Percentiles rank a stretch among this genome's conserved stretches.
Evolutionary conservation across 2,113 vertebrate species (phyloP).

Genomic region (Sapajus apella): DNA sequence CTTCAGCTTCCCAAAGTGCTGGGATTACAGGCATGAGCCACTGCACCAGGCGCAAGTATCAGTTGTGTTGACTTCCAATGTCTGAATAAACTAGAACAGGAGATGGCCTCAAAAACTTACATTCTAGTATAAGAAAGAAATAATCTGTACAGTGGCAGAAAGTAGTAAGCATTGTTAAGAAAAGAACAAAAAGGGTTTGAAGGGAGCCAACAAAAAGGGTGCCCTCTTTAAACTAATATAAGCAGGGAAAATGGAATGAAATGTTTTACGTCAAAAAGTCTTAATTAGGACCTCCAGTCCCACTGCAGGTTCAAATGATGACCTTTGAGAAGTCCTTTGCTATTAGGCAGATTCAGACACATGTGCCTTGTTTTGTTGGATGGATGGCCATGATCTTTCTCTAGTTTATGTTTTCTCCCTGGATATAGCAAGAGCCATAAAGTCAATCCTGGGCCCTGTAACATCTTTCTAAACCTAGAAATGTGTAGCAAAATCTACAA

Average conservation of each 20-base stretch:
- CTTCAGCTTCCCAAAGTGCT: too few species aligned
- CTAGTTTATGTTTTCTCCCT: not conserved
- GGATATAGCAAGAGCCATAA: not conserved
- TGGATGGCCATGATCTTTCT: not conserved
- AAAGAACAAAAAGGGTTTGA: not conserved
- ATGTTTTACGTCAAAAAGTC: not conserved
- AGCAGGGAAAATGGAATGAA: not conserved
- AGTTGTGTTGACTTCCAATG: not conserved
- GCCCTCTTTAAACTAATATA: not conserved
- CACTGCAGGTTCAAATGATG: not conserved
- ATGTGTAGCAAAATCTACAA: not conserved
- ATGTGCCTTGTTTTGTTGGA: not conserved
- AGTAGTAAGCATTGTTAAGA: not conserved
- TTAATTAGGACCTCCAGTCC: not conserved
- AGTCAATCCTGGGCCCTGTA: not conserved
- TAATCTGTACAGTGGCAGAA: not conserved
- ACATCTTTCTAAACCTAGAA: not conserved
- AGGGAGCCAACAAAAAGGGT: not conserved
- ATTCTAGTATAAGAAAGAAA: not conserved
- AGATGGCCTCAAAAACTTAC: not conserved
- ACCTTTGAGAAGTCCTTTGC: not conserved
- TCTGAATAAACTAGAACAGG: not conserved
- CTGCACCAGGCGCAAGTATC: fast-evolving
- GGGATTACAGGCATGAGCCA: too few species aligned
- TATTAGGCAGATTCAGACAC: not conserved